These are phyloP conservation scores for Lordiphosa andalusiaca DNA, from an alignment of 2,888 invertebrate genomes.

Conservation along the genomic window DNA sequence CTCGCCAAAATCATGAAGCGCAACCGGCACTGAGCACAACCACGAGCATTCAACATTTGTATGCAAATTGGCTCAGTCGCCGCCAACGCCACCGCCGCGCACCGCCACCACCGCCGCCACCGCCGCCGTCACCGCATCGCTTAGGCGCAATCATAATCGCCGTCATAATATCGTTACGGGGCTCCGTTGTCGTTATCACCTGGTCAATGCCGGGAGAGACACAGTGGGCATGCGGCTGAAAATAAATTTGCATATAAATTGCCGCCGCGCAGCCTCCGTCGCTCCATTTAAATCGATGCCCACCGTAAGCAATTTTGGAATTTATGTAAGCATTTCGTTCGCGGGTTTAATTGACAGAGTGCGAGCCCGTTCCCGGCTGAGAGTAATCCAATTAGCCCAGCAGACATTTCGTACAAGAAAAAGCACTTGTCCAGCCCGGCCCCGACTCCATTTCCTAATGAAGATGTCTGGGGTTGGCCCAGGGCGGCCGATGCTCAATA, in stretches of 20 bases:
- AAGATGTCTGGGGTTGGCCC: conserved; percentile 55
- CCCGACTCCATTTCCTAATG: conserved; percentile 54
- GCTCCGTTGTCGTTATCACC: conserved; percentile 62
- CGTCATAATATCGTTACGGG: conserved; percentile 65
- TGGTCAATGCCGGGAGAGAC: conserved; percentile 20
- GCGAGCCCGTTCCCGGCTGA: conserved; percentile 22
- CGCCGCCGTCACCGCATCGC: conserved; percentile 22
- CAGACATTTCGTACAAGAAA: conserved; percentile 76
- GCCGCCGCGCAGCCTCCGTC: conserved; percentile 45
- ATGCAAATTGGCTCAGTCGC: conserved; percentile 59
- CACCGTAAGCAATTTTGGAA: conserved; percentile 76
- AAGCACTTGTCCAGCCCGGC: conserved; percentile 71
- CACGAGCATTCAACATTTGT: conserved; percentile 73
- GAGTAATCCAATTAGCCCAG: conserved; percentile 76
- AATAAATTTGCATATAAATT: conserved; percentile 74
- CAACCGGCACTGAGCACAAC: conserved; percentile 64
- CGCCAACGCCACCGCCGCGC: conserved; percentile 22
- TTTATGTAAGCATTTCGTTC: conserved; percentile 76
- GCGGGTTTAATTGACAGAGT: conserved; percentile 72
- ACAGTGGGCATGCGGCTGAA: conserved; percentile 34
- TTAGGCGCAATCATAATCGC: conserved; percentile 66
- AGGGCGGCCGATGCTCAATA: conserved; percentile 33
- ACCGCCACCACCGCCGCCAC: conserved; percentile 18
- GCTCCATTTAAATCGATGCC: conserved; percentile 73
- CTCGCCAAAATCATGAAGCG: conserved; percentile 67